Evolutionary conservation across 1,140 invertebrate genomes (phyloP), one percentile per base, ranked within the genome.

Genomic region (Scaptomyza pallida): DNA sequence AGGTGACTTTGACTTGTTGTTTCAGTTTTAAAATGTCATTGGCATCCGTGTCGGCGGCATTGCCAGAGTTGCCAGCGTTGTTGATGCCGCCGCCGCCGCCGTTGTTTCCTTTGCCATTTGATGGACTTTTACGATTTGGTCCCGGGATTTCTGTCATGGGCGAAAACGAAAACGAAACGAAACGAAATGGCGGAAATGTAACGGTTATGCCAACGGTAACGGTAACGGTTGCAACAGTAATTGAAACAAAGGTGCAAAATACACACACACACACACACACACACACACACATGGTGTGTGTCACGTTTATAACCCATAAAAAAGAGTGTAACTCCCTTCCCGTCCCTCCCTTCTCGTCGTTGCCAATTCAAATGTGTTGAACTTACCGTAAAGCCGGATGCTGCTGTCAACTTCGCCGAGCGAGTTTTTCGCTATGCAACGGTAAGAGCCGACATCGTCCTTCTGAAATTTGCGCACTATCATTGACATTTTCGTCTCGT

Each of bases 361-460:
- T n/a, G n/a, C 19, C 19, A 21, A 21, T 21, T 4, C 19, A n/a
- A n/a, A 30, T 4, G 33, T 12, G 33, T n/a, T 37, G 33, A 37
- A 92, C 94, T 95, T 92, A 98, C 97, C 97, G 91, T 98, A 98
- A 30, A 99, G 92, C 69, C 96, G 93, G 90, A 99, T 98, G 64
- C 94, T 95, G 91, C 96, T 97, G 81, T 97, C 96, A 19, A 97
- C 97, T 89, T 96, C 96, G 1, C 97, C 97, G 2, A 98, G 93
- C 2, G 96, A 96, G 92, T 98, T 99, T 81, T 97, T 97, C 3
- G 97, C 97, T 37, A 97, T 95, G 89, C 98, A 99, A 47, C 93
- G 93, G 92, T 98, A 98, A 0, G 94, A 94, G 15, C 97, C 97
- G 35, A 96, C 94, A 91, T 99, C 97, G 19, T 94, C 93, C 65